Evolutionary conservation across 92 coral and sea anemone species (phyloP).

Genomic region (Montipora capitata): DNA sequence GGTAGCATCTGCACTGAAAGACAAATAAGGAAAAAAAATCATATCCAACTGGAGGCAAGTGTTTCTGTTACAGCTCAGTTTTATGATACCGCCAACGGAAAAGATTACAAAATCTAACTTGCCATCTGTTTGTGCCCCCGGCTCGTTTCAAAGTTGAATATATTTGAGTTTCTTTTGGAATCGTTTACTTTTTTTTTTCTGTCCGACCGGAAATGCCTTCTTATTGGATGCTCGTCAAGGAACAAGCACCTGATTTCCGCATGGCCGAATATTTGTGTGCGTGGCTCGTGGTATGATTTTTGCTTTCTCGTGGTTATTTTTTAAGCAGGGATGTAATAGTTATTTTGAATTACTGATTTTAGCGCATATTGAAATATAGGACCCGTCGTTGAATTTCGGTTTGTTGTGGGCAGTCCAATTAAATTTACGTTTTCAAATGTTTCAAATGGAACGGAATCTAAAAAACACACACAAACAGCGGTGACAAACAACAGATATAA

Average conservation of each 20-base stretch:
- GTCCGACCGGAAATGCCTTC: slow-evolving; percentile 41
- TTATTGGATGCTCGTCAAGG: slow-evolving; percentile 24
- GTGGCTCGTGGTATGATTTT: background rate
- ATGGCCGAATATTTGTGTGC: background rate
- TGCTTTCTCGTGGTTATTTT: background rate
- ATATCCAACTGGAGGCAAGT: background rate
- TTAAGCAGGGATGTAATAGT: too few species aligned
- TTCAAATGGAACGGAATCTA: too few species aligned
- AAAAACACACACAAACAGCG: too few species aligned
- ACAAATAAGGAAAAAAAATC: background rate
- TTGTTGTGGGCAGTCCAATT: too few species aligned
- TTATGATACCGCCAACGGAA: background rate
- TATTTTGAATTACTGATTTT: background rate
- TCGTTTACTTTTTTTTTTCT: slow-evolving; percentile 7
- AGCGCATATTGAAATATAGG: background rate
- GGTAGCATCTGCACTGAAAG: too few species aligned
- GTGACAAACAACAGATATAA: too few species aligned
- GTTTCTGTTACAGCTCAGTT: background rate
- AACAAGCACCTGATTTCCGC: background rate
- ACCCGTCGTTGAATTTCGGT: background rate
- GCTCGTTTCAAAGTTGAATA: slow-evolving; percentile 49
- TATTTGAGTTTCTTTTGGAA: slow-evolving; percentile 33
- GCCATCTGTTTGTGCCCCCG: slow-evolving; percentile 42
- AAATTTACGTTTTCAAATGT: too few species aligned
- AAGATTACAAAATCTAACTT: slow-evolving; percentile 9